These are phyloP conservation scores for Theropithecus gelada DNA, from an alignment of 2,113 vertebrate species.

Conservation along the genomic window DNA sequence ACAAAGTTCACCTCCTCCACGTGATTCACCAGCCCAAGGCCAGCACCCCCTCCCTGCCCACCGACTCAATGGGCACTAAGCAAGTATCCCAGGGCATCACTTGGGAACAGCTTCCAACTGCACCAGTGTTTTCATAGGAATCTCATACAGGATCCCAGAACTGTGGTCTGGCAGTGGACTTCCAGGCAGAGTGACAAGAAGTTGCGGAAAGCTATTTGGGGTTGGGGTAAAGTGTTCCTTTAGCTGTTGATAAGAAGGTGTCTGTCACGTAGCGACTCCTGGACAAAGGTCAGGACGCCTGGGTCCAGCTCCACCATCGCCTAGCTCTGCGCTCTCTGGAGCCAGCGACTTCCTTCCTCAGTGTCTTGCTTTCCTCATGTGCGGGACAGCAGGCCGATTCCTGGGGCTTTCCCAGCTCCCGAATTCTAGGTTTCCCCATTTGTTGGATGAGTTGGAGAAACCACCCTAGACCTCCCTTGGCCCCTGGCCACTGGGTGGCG, in stretches of 20 bases:
- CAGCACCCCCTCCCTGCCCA: neutral
- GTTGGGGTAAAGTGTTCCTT: neutral
- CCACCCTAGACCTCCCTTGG: accelerated
- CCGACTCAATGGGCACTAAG: neutral
- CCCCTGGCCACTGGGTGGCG: accelerated
- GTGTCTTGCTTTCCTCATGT: neutral
- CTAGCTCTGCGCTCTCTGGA: neutral
- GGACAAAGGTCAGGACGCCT: neutral
- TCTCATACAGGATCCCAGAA: neutral
- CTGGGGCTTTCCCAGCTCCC: neutral
- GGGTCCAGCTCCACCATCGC: neutral
- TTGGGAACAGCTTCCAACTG: neutral
- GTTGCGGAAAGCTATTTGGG: neutral
- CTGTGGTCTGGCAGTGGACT: neutral
- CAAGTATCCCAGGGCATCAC: neutral
- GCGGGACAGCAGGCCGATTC: neutral
- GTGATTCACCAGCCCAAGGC: neutral
- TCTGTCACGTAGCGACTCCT: neutral
- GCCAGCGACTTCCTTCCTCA: neutral
- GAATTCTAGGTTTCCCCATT: neutral
- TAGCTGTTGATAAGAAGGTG: neutral
- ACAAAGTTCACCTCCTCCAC: neutral
- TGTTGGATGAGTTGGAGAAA: accelerated
- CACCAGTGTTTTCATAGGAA: neutral
- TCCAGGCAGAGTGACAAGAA: neutral